A percentile compares a stretch with the other conserved stretches of the same genome.
Evolutionary conservation across 2,797 vertebrate genomes (phyloP).

Genomic region (Heliangelus exortis): DNA sequence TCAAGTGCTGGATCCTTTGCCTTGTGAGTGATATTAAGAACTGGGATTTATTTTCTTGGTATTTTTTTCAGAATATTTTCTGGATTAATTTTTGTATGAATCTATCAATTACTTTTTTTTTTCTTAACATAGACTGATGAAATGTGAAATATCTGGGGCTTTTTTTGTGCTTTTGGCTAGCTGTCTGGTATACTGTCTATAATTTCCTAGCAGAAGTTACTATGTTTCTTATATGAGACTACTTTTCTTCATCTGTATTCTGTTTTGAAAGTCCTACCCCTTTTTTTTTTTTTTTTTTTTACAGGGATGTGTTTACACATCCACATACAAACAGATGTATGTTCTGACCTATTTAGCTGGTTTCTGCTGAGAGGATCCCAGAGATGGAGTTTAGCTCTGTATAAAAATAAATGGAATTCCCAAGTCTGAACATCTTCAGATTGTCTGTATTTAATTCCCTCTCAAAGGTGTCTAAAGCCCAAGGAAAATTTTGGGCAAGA

Average conservation of each 20-base stretch:
- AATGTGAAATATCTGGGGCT: accelerated
- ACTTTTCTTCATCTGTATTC: not conserved
- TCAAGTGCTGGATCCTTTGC: not conserved
- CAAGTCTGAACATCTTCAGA: not conserved
- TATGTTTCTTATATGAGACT: not conserved
- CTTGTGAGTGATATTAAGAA: not conserved
- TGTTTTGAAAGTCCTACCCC: not conserved
- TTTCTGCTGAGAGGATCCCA: not conserved
- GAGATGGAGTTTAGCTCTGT: not conserved
- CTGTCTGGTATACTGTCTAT: not conserved
- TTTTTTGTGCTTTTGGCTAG: not conserved
- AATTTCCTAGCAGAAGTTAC: not conserved
- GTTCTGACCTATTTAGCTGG: not conserved
- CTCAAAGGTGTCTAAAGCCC: not conserved
- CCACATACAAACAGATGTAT: not conserved
- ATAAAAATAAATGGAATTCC: not conserved
- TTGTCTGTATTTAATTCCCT: not conserved
- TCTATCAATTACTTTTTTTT: not conserved
- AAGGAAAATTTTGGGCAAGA: not conserved
- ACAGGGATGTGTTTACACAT: not conserved
- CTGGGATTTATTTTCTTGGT: not conserved
- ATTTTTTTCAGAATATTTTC: not conserved
- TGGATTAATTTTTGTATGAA: not conserved
- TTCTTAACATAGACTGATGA: not conserved
- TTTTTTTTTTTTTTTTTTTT: not conserved